A percentile compares a stretch with the other conserved stretches of the same genome.
Evolutionary conservation across 64 coral and sea anemone species (phyloP).

Genomic region (Stylophora pistillata): DNA sequence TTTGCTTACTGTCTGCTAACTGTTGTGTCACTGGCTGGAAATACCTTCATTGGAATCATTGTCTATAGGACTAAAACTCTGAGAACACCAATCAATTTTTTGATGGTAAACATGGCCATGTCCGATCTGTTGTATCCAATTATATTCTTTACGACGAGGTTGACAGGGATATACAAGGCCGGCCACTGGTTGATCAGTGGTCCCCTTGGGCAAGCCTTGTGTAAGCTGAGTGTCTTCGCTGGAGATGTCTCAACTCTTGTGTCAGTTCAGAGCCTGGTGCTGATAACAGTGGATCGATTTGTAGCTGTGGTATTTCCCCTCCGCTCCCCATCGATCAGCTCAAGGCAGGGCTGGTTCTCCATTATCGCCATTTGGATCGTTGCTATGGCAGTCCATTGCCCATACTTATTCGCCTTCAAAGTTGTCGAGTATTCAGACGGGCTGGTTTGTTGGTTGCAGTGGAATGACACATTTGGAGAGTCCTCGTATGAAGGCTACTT

Average conservation of each 20-base stretch:
- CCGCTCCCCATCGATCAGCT: no score
- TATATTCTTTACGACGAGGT: neutral
- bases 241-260: no score
- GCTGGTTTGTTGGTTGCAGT: rapidly evolving
- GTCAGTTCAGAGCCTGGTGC: no score
- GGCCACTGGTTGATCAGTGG: neutral
- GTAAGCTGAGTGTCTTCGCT: no score
- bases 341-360: no score
- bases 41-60: neutral
- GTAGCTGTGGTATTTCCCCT: no score
- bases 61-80: no score
- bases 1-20: neutral
- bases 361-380: no score
- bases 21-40: neutral
- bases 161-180: neutral
- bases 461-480: neutral
- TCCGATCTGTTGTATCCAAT: neutral
- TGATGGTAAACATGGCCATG: neutral
- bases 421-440: neutral
- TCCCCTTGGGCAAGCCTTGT: neutral
- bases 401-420: neutral
- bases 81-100: neutral
- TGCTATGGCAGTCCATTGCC: neutral
- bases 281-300: no score
- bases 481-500: no score